Evolutionary conservation across 53 echinoderm and acorn worm genomes (phyloP), one percentile per base, ranked within the genome.

Genomic region (Luidia sarsii): DNA sequence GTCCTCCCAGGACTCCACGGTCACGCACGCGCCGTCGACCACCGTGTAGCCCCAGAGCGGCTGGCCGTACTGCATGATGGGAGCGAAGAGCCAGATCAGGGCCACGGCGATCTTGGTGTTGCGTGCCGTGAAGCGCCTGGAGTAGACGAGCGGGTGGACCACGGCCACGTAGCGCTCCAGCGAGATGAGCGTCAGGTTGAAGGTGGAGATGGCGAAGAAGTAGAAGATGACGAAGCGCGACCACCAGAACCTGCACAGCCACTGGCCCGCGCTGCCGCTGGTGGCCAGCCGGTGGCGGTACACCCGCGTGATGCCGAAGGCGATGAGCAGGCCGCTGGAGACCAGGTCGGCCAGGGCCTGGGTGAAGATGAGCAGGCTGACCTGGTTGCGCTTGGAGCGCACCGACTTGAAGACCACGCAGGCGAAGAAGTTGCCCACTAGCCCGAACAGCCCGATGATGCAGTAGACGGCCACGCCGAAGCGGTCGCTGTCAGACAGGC

Each of bases 241-340:
- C 88, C 88, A 91, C 94, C 94, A 94, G 63, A 94, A 91, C 10
- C 91, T 74, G 64, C 94, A 94, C 50, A 94, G 79, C 67, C 91
- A 88, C 61, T 91, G 75, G 14, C 91, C 94, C 1, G 75, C 71
- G 3, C 79, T 39, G 24, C 91, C 88, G 3, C 29, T 24, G 1
- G 81, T 80, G 24, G 64, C 60, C 28, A 81, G 46, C 8, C 28
- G 33, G 38, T 81, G 67, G 15, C 80, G 70, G 39, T 70, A 70
- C 24, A 88, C 77, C 13, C 82, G 54, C 5, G 94, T 91, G 24
- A 91, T 85, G 0, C 85, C 90, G 54, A 91, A 94, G 4, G 63
- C 27, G 15, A 94, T 88, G 5, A 94, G 46, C 25, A 85, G 54
- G 31, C 88, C 20, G 10, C 91, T 91, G 1, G 94, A 88, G 22